phyloP scores from a whole-genome alignment of 2,888 invertebrate genomes.

The Synanthedon vespiformis region DNA sequence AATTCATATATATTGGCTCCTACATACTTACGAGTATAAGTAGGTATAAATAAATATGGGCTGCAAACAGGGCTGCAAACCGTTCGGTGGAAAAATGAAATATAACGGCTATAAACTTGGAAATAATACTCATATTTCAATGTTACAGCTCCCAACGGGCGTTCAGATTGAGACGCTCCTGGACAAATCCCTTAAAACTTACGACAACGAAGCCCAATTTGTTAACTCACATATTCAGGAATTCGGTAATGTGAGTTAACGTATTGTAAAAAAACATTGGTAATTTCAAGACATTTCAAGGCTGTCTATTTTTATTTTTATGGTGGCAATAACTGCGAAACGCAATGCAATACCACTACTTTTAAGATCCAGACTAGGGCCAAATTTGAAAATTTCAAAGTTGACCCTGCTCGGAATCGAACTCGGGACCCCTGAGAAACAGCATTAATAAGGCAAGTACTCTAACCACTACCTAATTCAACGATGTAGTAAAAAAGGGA shows the following conservation, averaged over 20 bases:
- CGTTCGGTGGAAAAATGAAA: slow-evolving; percentile 28
- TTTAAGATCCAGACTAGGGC: no score
- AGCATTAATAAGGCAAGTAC: no score
- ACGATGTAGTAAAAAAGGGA: no score
- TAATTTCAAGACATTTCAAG: no score
- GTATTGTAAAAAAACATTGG: not conserved
- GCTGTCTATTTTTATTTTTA: no score
- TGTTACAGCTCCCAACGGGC: slow-evolving; percentile 24
- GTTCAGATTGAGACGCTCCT: slow-evolving; percentile 18
- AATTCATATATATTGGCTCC: slow-evolving; percentile 10
- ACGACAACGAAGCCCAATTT: slow-evolving; percentile 7
- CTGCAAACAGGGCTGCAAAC: slow-evolving; percentile 9
- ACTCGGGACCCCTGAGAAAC: no score
- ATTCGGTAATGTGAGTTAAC: not conserved
- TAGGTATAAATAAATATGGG: slow-evolving; percentile 16
- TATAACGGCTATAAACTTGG: slow-evolving; percentile 31
- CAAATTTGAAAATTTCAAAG: no score
- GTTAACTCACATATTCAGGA: not conserved
- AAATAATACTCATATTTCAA: slow-evolving; percentile 37
- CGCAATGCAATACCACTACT: no score
- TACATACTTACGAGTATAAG: slow-evolving; percentile 6
- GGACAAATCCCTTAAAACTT: slow-evolving; percentile 24
- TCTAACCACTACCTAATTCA: no score
- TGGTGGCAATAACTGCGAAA: no score
- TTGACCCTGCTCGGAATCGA: no score